These are phyloP conservation scores for Drosophila biarmipes DNA, from an alignment of 1,140 invertebrate species.

Conservation along the genomic window DNA sequence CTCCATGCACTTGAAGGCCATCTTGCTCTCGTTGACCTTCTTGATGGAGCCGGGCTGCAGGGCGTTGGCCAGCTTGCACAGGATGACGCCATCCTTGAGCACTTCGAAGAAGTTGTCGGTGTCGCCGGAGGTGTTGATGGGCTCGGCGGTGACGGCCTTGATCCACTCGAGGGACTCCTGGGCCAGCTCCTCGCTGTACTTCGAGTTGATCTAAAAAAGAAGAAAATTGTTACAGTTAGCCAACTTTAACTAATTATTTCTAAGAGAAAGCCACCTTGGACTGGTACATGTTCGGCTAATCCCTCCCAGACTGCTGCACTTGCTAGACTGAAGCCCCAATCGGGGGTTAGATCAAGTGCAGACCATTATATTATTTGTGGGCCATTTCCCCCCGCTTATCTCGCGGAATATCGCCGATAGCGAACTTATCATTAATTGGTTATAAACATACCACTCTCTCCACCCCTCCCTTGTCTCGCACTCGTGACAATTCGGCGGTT, in stretches of 20 bases:
- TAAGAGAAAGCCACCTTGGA: slow-evolving; percentile 47
- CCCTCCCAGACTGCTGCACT: slow-evolving; percentile 5
- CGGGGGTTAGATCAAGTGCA: slow-evolving; percentile 38
- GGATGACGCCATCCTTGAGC: slow-evolving; percentile 92
- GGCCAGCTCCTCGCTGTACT: slow-evolving; percentile 97
- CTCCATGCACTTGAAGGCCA: slow-evolving; percentile 99
- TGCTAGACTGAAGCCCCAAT: slow-evolving; percentile 41
- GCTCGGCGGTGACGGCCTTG: slow-evolving; percentile 91
- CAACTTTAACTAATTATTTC: background rate
- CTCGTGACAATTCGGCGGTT: slow-evolving; percentile 39
- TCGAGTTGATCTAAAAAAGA: slow-evolving; percentile 93
- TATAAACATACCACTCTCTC: slow-evolving; percentile 45
- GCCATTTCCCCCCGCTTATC: slow-evolving; percentile 53
- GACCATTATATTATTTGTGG: slow-evolving; percentile 20
- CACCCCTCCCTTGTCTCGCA: slow-evolving; percentile 8
- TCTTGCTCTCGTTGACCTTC: slow-evolving; percentile 93
- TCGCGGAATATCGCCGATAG: slow-evolving; percentile 56
- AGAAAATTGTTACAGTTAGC: background rate
- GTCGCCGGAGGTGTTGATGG: slow-evolving; percentile 92
- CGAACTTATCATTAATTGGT: slow-evolving; percentile 64
- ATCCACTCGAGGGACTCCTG: slow-evolving; percentile 96
- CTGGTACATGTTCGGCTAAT: slow-evolving; percentile 53
- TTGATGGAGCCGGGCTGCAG: slow-evolving; percentile 92
- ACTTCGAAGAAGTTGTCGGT: slow-evolving; percentile 96
- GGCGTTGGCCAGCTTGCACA: slow-evolving; percentile 94